Conservation (phyloP, 2,888 invertebrate genomes). For the Sphaerophoria rueppellii region DNA sequence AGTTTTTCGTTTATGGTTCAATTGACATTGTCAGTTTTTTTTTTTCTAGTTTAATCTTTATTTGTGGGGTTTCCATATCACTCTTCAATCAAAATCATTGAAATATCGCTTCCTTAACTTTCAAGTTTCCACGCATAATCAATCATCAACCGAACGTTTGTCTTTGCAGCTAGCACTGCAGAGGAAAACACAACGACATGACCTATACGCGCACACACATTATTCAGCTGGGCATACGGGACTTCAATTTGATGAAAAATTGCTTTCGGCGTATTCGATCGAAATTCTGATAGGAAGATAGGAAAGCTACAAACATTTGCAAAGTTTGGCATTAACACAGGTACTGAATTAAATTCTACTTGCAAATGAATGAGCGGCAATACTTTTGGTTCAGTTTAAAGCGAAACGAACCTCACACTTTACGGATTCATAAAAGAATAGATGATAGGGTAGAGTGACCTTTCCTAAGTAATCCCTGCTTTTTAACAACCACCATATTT, state of each 20-base stretch:
- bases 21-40: conserved; percentile 35
- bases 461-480: too few species aligned
- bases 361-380: too few species aligned
- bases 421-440: too few species aligned
- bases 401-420: too few species aligned
- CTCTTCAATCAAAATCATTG: conserved; percentile 22
- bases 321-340: conserved; percentile 17
- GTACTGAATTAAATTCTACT: conserved; percentile 30
- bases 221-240: conserved; percentile 23
- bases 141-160: too few species aligned
- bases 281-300: conserved; percentile 8
- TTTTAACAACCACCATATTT: too few species aligned
- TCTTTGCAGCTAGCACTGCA: too few species aligned
- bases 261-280: conserved; percentile 48
- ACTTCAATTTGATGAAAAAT: conserved; percentile 57
- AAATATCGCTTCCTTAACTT: conserved; percentile 33
- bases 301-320: conserved; percentile 9
- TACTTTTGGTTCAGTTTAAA: too few species aligned
- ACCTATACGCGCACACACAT: too few species aligned
- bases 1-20: conserved; percentile 20
- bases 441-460: too few species aligned
- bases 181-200: too few species aligned
- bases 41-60: background rate
- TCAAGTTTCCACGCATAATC: too few species aligned
- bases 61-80: background rate